These are phyloP conservation scores for Steinernema khuongi DNA, from an alignment of 1,140 invertebrate genomes.

Conservation along the genomic window DNA sequence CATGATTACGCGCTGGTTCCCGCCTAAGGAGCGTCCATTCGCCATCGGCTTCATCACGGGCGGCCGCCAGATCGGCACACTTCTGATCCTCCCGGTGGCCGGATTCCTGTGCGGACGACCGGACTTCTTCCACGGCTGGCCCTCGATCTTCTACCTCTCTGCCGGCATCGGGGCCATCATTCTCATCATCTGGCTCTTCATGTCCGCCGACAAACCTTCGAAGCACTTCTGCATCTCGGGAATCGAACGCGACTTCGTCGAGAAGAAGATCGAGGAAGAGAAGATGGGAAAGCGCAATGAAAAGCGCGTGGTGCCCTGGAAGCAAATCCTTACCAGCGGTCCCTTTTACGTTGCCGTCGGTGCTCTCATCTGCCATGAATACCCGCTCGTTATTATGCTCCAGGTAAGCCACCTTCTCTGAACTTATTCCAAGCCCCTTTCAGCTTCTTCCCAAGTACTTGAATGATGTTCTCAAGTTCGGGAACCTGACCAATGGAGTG, in stretches of 20 bases:
- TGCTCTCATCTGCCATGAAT: constrained; percentile 57
- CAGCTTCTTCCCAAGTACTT: constrained; percentile 47
- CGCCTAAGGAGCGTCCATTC: constrained; percentile 55
- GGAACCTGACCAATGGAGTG: constrained; percentile 29
- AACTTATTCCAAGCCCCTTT: constrained; percentile 27
- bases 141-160: constrained; percentile 55
- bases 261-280: constrained; percentile 52
- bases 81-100: constrained; percentile 52
- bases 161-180: constrained; percentile 47
- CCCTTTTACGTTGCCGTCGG: constrained; percentile 52
- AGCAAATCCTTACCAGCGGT: constrained; percentile 36
- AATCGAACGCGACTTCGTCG: constrained; percentile 22
- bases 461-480: constrained; percentile 32
- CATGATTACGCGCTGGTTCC: constrained; percentile 58
- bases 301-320: constrained; percentile 47
- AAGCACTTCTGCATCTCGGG: constrained; percentile 54
- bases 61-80: constrained; percentile 54
- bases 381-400: constrained; percentile 57
- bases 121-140: constrained; percentile 49
- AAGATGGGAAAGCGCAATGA: constrained; percentile 51
- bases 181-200: constrained; percentile 48
- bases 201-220: constrained; percentile 55
- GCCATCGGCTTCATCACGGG: constrained; percentile 56
- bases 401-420: constrained; percentile 38
- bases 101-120: constrained; percentile 45